Percentiles rank a stretch among this genome's conserved stretches.
Conservation (phyloP, 2,888 invertebrate genomes). For the Griposia aprilina region DNA sequence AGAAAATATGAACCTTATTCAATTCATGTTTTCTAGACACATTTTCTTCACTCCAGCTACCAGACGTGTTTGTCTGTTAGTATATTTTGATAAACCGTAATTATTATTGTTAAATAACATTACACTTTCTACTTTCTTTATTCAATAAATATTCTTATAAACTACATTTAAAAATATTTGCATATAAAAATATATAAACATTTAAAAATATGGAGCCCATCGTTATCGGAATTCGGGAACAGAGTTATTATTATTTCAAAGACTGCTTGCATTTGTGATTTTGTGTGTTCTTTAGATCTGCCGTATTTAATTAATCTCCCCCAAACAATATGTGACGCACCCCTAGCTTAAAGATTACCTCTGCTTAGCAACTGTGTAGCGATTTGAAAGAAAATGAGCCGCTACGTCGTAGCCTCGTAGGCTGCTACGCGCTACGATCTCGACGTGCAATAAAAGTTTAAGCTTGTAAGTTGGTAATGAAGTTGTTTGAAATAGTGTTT, state of each 20-base stretch:
- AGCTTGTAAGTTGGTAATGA: not conserved
- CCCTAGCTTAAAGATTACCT: slow-evolving; percentile 35
- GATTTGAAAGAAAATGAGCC: slow-evolving; percentile 17
- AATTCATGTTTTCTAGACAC: not conserved
- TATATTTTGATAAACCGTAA: not conserved
- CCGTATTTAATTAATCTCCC: slow-evolving; percentile 47
- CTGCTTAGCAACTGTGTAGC: slow-evolving; percentile 33
- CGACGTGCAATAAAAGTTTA: not conserved
- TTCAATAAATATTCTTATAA: not conserved
- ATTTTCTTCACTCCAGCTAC: slow-evolving; percentile 1
- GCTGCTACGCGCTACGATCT: slow-evolving; percentile 35
- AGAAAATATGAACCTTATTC: not conserved
- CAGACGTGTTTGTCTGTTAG: not conserved
- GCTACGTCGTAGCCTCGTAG: slow-evolving; percentile 25
- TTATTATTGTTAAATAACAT: not conserved
- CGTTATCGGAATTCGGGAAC: not conserved
- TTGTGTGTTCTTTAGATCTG: slow-evolving; percentile 12
- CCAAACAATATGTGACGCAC: slow-evolving; percentile 51
- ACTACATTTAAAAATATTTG: not conserved
- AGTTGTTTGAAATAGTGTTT: not conserved
- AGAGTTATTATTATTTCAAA: not conserved
- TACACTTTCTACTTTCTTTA: not conserved
- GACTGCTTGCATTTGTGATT: slow-evolving; percentile 1
- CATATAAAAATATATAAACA: not conserved
- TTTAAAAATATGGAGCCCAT: not conserved